Evolutionary conservation across 1,140 invertebrate species (phyloP).

Genomic region (Ips typographus): DNA sequence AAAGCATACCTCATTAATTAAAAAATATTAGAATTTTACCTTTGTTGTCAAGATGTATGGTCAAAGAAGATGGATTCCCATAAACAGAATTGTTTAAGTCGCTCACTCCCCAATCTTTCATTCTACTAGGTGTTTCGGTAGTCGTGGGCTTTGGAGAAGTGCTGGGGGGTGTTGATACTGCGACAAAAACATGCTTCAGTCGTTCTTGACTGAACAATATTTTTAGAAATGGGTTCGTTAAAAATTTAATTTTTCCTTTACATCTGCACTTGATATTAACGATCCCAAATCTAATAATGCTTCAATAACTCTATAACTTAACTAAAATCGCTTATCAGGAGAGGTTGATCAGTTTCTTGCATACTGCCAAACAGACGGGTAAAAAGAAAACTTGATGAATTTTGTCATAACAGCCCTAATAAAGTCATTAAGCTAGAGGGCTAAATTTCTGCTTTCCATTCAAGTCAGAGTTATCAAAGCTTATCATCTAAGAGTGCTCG

Average conservation of each 20-base stretch:
- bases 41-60: constrained; percentile 59
- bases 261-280: constrained; percentile 2
- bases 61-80: constrained; percentile 61
- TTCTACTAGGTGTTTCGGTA: constrained; percentile 56
- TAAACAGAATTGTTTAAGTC: constrained; percentile 63
- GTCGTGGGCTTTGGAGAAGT: constrained; percentile 60
- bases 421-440: constrained; percentile 17
- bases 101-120: constrained; percentile 53
- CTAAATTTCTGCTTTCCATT: constrained; percentile 19
- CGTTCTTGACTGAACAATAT: constrained; percentile 33
- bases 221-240: constrained; percentile 17
- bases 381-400: constrained; percentile 11
- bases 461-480: constrained; percentile 35
- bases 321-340: not conserved
- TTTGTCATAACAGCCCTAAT: constrained; percentile 13
- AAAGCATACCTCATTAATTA: too few species aligned
- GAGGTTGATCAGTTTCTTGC: constrained; percentile 20
- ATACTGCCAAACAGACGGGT: constrained; percentile 31
- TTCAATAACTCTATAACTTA: constrained; percentile 32
- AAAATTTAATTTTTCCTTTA: not conserved
- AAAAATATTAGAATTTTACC: constrained; percentile 36
- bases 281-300: constrained; percentile 27
- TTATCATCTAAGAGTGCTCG: constrained; percentile 33
- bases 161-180: constrained; percentile 59
- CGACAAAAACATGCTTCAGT: constrained; percentile 54